phyloP scores from a whole-genome alignment of 2,797 vertebrate species.

The Morus bassanus region DNA sequence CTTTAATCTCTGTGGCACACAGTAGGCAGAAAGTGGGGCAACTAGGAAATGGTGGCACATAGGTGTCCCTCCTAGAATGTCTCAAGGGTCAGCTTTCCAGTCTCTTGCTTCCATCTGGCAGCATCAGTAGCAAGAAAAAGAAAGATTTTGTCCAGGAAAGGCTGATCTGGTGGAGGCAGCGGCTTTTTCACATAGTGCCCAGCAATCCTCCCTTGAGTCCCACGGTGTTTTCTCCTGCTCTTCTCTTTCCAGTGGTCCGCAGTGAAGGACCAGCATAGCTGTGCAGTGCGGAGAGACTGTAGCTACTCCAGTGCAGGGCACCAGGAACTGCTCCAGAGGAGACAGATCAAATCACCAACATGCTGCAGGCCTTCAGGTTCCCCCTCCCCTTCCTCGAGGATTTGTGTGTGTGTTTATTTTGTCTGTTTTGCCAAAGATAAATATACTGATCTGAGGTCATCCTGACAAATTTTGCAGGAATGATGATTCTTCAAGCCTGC shows the following conservation, averaged over 20 bases:
- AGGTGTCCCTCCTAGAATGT: not conserved
- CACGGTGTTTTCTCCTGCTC: not conserved
- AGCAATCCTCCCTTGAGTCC: not conserved
- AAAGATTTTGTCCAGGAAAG: not conserved
- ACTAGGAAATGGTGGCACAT: not conserved
- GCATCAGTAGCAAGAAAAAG: not conserved
- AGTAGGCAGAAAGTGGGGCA: not conserved
- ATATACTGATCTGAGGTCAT: slow-evolving; percentile 64
- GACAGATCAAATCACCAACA: not conserved
- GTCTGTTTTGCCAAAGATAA: slow-evolving; percentile 57
- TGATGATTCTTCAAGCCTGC: slow-evolving; percentile 41
- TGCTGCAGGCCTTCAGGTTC: not conserved
- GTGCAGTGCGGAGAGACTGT: not conserved
- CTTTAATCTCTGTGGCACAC: not conserved
- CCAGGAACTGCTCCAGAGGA: not conserved
- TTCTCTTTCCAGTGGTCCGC: not conserved
- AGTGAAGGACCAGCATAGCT: not conserved
- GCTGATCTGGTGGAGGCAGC: not conserved
- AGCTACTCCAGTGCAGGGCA: not conserved
- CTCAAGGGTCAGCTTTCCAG: not conserved
- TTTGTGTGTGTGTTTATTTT: slow-evolving; percentile 53
- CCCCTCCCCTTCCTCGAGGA: not conserved
- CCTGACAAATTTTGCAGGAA: slow-evolving; percentile 64
- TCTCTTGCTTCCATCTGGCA: not conserved
- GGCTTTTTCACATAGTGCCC: not conserved